These are phyloP conservation scores for Phylloscopus collybita DNA, from an alignment of 2,797 vertebrate species.

Conservation along the genomic window DNA sequence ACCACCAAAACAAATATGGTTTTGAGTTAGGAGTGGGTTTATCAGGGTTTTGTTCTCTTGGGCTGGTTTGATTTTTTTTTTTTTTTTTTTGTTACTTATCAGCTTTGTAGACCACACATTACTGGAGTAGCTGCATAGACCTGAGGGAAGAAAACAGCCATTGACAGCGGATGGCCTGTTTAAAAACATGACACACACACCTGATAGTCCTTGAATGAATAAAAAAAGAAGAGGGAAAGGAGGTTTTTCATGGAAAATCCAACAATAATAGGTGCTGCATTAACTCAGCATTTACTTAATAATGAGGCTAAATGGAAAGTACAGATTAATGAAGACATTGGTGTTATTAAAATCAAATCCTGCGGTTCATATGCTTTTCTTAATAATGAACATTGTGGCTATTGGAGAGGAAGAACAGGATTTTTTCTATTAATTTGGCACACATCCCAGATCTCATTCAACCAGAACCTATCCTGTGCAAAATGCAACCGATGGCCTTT, in stretches of 20 bases:
- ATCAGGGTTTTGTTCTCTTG: neutral
- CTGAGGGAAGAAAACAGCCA: conserved; percentile 70
- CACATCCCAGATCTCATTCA: conserved; percentile 94
- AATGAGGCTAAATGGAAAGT: conserved; percentile 84
- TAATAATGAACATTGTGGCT: conserved; percentile 92
- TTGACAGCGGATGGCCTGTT: conserved; percentile 68
- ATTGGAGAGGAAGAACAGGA: conserved; percentile 89
- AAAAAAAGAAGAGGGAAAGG: conserved; percentile 74
- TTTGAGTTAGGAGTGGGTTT: conserved; percentile 48
- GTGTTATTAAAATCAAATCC: conserved; percentile 96
- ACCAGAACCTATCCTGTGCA: conserved; percentile 92
- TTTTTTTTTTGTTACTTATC: neutral
- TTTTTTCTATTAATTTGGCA: conserved; percentile 97
- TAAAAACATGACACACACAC: conserved; percentile 82
- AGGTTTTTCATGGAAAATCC: conserved; percentile 79
- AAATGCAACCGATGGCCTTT: conserved; percentile 89
- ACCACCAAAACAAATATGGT: conserved; percentile 71
- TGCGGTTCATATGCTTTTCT: conserved; percentile 87
- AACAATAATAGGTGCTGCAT: conserved; percentile 79
- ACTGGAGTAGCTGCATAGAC: conserved; percentile 58
- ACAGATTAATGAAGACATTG: conserved; percentile 90
- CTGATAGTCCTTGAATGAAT: conserved; percentile 82
- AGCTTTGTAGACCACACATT: neutral
- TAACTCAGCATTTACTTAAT: conserved; percentile 83
- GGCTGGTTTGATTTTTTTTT: neutral